Percentiles rank a stretch among this genome's conserved stretches.
Conservation (phyloP, 2,113 vertebrate species). For the Equus przewalskii region DNA sequence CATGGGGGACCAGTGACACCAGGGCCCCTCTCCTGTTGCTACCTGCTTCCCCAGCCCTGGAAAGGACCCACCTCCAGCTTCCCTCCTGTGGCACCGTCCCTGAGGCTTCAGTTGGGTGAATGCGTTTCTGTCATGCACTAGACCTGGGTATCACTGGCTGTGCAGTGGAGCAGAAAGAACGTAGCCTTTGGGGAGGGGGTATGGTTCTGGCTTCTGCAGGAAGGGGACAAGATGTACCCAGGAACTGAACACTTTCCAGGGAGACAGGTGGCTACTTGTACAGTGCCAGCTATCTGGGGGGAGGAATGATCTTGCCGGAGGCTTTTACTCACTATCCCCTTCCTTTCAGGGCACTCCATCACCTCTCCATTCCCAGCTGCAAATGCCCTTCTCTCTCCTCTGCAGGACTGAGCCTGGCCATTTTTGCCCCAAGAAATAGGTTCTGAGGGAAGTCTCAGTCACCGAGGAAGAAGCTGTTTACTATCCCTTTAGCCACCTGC, state of each 20-base stretch:
- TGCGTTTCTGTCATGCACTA: neutral
- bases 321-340: neutral
- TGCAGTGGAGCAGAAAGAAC: neutral
- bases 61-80: neutral
- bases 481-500: neutral
- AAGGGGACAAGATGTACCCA: neutral
- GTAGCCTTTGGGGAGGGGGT: neutral
- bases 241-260: neutral
- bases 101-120: neutral
- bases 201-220: neutral
- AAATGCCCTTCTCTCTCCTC: neutral
- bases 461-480: neutral
- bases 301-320: neutral
- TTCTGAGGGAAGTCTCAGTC: neutral
- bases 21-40: neutral
- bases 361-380: neutral
- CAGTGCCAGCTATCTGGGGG: rapidly evolving
- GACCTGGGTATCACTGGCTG: neutral
- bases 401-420: neutral
- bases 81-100: neutral
- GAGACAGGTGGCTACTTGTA: neutral
- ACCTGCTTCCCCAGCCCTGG: neutral
- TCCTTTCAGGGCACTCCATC: neutral
- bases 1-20: rapidly evolving
- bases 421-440: neutral